These are phyloP conservation scores for Colossoma macropomum DNA, from an alignment of 2,113 vertebrate species.

Conservation along the genomic window DNA sequence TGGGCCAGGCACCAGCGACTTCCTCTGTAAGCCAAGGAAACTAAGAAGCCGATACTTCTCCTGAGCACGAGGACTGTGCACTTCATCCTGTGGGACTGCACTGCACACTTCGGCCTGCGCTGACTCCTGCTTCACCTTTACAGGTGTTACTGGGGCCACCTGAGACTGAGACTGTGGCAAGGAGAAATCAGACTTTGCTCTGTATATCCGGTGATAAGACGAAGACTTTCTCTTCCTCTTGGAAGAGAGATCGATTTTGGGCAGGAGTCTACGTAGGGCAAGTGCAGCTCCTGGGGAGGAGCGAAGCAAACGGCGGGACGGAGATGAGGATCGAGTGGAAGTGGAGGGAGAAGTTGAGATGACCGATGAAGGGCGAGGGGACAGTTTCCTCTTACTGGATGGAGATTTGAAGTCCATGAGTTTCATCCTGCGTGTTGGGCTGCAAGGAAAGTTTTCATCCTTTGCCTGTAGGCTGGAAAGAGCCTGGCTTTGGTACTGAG, in stretches of 20 bases:
- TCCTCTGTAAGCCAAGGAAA: slow-evolving; percentile 81
- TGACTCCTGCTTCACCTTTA: slow-evolving; percentile 72
- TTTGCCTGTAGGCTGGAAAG: slow-evolving; percentile 29
- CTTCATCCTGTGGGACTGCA: slow-evolving; percentile 69
- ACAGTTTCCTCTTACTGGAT: slow-evolving; percentile 70
- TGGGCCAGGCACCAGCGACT: slow-evolving; percentile 75
- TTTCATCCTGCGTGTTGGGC: slow-evolving; percentile 78
- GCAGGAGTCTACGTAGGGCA: slow-evolving; percentile 68
- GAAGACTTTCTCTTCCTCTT: slow-evolving; percentile 53
- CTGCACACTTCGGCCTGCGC: slow-evolving; percentile 59
- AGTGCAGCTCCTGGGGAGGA: slow-evolving; percentile 74
- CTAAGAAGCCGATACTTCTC: slow-evolving; percentile 83
- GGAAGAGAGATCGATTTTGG: slow-evolving; percentile 65
- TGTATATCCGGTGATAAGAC: slow-evolving; percentile 53
- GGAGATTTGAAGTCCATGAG: slow-evolving; percentile 84
- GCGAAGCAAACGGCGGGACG: slow-evolving; percentile 72
- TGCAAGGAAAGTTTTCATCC: slow-evolving; percentile 66
- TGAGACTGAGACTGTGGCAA: slow-evolving; percentile 19
- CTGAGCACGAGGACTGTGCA: slow-evolving; percentile 75
- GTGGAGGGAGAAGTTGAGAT: slow-evolving; percentile 55
- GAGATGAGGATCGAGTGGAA: slow-evolving; percentile 62
- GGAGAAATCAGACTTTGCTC: slow-evolving; percentile 34
- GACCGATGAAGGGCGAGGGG: slow-evolving; percentile 42
- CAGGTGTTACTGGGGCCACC: slow-evolving; percentile 59
- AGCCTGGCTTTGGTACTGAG: slow-evolving; percentile 22